A percentile compares a stretch with the other conserved stretches of the same genome.
phyloP scores from a whole-genome alignment of 2,113 vertebrate species.

The Macquaria ambigua region DNA sequence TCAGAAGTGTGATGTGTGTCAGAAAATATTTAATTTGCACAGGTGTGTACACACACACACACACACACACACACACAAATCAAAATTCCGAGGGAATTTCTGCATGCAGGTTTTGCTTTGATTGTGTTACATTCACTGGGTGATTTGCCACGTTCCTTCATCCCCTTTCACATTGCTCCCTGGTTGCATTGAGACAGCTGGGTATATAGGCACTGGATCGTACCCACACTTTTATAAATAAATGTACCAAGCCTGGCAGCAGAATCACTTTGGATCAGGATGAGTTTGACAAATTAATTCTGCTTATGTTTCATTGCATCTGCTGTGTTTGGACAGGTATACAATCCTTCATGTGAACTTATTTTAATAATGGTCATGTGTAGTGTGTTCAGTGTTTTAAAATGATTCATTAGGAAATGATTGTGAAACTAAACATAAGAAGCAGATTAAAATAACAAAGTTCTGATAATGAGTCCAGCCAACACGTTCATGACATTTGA shows the following conservation, averaged over 20 bases:
- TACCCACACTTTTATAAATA: slow-evolving; percentile 19
- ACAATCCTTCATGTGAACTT: background rate
- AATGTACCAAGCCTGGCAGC: slow-evolving; percentile 27
- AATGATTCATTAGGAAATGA: background rate
- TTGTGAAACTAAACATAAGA: background rate
- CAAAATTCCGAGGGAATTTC: slow-evolving; percentile 21
- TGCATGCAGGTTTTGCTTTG: slow-evolving; percentile 44
- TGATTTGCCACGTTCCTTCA: slow-evolving; percentile 41
- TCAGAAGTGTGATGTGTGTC: slow-evolving; percentile 32
- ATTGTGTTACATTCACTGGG: slow-evolving; percentile 42
- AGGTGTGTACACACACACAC: background rate
- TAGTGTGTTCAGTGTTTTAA: background rate
- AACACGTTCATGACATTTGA: slow-evolving; percentile 43
- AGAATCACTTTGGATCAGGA: slow-evolving; percentile 19
- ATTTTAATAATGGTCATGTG: background rate
- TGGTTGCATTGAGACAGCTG: slow-evolving; percentile 36
- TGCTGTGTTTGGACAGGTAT: slow-evolving; percentile 1
- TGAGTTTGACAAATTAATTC: slow-evolving; percentile 23
- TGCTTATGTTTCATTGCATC: slow-evolving; percentile 8
- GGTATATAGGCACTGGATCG: slow-evolving; percentile 25
- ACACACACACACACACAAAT: background rate
- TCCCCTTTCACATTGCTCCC: slow-evolving; percentile 19
- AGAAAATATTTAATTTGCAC: slow-evolving; percentile 43
- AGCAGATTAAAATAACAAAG: slow-evolving; percentile 19
- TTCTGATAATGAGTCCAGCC: slow-evolving; percentile 24